Evolutionary conservation across 2,888 invertebrate species (phyloP), one percentile per base, ranked within the genome.

Genomic region (Athalia rosae): DNA sequence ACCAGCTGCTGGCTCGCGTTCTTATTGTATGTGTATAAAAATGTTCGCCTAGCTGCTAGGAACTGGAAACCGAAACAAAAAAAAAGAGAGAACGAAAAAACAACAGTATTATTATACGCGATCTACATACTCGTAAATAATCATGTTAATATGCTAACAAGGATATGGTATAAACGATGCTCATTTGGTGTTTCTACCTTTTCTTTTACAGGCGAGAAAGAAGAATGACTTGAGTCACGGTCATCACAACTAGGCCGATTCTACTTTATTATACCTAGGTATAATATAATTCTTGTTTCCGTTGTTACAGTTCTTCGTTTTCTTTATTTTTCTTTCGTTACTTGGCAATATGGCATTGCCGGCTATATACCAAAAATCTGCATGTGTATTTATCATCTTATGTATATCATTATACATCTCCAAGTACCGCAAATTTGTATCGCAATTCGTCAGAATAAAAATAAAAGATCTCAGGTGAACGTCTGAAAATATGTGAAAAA

Each of bases 191-290:
- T 61, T 45, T 59, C 61, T 66, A 43, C 77, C 59, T 69, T 64
- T 69, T 50, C 53, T 69, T 66, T 67, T 59, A 59, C 66, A 67
- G 69, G 59, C 48, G 69, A 77, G 69, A 59, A 69, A 77, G 61
- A 69, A 58, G 77, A 67, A 77, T 56, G 77, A 69, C n/a, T 77
- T 64, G 77, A 67, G 66, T 67, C 77, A 69, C 58, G 77, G 69
- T 64, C 69, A 67, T 69, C 77, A 64, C 77, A 64, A 69, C 56
- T 76, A 56, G 66, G 11, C 53, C 41, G 15, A 69, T 45, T 48
- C 9, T 4, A n/a, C 6, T 53, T 53, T 53, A 53, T 9, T 53
- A 11, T 53, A 53, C n/a, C 7, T 9, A n/a, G 9, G 9, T 7
- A 11, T 53, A 53, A 0, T 4, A 53, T 53, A 4, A 8, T 53